phyloP scores from a whole-genome alignment of 2,797 vertebrate genomes.

The Pelodytes ibericus region DNA sequence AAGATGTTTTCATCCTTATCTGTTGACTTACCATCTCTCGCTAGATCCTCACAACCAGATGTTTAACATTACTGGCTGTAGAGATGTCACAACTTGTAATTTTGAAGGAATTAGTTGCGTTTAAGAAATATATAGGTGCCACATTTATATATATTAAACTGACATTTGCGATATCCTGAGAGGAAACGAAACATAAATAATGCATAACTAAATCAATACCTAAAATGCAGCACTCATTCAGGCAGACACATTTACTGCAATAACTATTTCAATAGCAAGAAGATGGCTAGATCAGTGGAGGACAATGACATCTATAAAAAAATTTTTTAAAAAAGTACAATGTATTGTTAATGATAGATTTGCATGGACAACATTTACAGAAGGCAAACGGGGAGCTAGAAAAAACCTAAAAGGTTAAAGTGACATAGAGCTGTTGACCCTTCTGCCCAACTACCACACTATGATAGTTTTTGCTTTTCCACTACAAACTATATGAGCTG shows the following conservation, averaged over 20 bases:
- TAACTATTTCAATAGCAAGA: neutral
- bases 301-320: too few relatives aligned
- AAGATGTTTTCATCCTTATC: neutral
- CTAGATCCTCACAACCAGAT: neutral
- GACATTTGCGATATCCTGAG: neutral
- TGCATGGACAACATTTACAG: too few relatives aligned
- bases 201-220: neutral
- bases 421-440: too few relatives aligned
- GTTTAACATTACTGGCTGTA: neutral
- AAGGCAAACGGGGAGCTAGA: too few relatives aligned
- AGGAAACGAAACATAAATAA: neutral
- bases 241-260: neutral
- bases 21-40: neutral
- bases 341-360: too few relatives aligned
- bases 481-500: too few relatives aligned
- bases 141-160: neutral
- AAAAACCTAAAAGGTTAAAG: too few relatives aligned
- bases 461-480: too few relatives aligned
- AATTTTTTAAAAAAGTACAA: too few relatives aligned
- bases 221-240: neutral
- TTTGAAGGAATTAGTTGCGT: neutral
- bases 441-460: too few relatives aligned
- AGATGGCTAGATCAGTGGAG: neutral
- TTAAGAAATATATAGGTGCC: neutral
- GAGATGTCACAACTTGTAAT: neutral